phyloP scores from a whole-genome alignment of 2,797 vertebrate species.

The Pangasius krempfi region DNA sequence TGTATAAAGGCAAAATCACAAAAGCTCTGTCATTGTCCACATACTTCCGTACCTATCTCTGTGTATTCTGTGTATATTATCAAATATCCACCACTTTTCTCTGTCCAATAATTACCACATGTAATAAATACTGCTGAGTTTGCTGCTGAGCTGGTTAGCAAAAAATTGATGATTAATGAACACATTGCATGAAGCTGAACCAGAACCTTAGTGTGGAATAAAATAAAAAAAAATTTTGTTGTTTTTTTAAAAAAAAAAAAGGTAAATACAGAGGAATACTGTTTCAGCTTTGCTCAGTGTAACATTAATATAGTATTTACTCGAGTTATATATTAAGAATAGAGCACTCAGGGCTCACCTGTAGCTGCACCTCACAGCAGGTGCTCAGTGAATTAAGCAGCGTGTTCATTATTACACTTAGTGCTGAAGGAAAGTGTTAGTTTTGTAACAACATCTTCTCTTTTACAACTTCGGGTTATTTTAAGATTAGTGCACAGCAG shows the following conservation, averaged over 20 bases:
- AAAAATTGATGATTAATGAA: background rate
- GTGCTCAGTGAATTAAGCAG: background rate
- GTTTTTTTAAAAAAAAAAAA: no score
- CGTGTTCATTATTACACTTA: background rate
- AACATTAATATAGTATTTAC: background rate
- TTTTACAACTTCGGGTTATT: conserved; percentile 43
- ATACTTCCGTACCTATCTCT: no score
- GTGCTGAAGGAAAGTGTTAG: conserved; percentile 23
- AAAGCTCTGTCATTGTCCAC: no score
- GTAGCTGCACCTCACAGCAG: conserved; percentile 8
- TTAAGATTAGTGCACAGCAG: conserved; percentile 29
- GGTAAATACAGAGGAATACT: no score
- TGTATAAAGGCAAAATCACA: no score
- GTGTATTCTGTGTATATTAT: no score
- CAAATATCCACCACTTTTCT: background rate
- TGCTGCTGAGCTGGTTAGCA: background rate
- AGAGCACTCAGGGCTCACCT: background rate
- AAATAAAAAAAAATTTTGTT: no score
- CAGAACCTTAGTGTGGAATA: no score
- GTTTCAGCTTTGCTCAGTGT: no score
- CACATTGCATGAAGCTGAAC: background rate
- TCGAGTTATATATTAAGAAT: background rate
- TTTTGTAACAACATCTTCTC: conserved; percentile 35
- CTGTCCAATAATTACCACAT: background rate
- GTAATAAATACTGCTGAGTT: no score